Base-by-base conservation (phyloP, 2,113 vertebrate genomes). In the Triplophysa dalaica region DNA sequence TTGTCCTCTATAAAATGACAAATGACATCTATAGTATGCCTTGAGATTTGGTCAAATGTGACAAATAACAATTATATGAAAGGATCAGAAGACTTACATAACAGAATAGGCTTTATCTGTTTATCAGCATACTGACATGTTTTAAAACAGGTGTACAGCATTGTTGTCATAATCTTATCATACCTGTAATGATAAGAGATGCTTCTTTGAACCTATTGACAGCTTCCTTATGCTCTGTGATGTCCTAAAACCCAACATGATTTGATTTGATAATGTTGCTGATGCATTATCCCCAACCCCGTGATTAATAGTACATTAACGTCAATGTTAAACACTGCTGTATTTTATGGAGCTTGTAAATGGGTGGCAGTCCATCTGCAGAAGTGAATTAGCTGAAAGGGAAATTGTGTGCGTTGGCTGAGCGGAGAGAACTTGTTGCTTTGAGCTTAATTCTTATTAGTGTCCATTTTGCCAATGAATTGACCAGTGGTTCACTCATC, bases 251-350 rank as follows among this genome's bases (percentile, higher is more conserved):
- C 69, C 43, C 19, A 11, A 26, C 48, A 74, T 33, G 12, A 78
- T 65, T 60, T 41, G 24, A 67, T 17, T 66, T 11, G 21, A 73
- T 63, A 68, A 48, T 65, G 14, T 24, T 8, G 2, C 54, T 4
- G n/a, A 7, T 74, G 62, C 33, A 54, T 75, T 75, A 66, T 26
- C 81, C 62, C 38, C 50, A 82, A 78, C 67, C 38, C 43, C 22
- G 16, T 33, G 70, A 52, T 48, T 75, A 70, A 13, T 43, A 29
- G 74, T 45, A 38, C 68, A 76, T 76, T 70, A 58, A 38, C 4
- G 16, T 70, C 66, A 64, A 8, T 60, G 19, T 45, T 13, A 67
- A 69, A 61, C 56, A 29, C 33, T 58, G 45, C 48, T 14, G 16
- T 22, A 19, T 41, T 61, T 70, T 67, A 33, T 48, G 16, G 19